These are phyloP conservation scores for Octomys mimax DNA, from an alignment of 2,797 vertebrate genomes.

Conservation along the genomic window DNA sequence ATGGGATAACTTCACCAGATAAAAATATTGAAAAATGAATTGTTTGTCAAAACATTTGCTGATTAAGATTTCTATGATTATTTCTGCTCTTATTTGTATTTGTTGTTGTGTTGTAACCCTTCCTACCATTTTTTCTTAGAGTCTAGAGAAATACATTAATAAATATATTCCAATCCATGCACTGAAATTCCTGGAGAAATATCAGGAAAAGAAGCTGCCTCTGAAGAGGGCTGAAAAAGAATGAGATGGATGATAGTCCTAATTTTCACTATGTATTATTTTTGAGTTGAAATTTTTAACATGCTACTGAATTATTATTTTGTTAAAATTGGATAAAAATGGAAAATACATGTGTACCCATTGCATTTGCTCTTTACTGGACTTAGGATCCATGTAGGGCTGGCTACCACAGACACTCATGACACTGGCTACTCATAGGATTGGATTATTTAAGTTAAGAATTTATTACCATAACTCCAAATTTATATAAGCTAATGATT, in stretches of 20 bases:
- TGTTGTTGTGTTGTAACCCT: background rate
- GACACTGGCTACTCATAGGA: constrained; percentile 37
- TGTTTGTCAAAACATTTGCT: constrained; percentile 46
- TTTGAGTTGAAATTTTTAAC: background rate
- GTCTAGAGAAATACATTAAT: constrained; percentile 22
- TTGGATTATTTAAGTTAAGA: constrained; percentile 47
- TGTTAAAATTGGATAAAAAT: constrained; percentile 31
- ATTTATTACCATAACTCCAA: background rate
- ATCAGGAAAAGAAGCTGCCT: background rate
- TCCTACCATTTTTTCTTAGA: constrained; percentile 1
- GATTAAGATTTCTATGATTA: constrained; percentile 48
- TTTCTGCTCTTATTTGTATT: background rate
- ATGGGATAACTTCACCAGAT: too few relatives aligned
- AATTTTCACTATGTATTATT: constrained; percentile 57
- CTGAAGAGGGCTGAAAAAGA: background rate
- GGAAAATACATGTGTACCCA: background rate
- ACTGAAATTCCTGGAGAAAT: constrained; percentile 20
- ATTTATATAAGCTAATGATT: constrained; percentile 38
- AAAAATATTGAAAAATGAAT: constrained; percentile 5
- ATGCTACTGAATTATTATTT: constrained; percentile 20
- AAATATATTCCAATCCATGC: background rate
- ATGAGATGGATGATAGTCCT: background rate
- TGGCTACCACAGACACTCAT: constrained; percentile 42
- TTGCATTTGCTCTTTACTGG: constrained; percentile 12
- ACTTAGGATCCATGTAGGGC: background rate